Evolutionary conservation across 2,113 vertebrate species (phyloP).

Genomic region (Brachyistius frenatus): DNA sequence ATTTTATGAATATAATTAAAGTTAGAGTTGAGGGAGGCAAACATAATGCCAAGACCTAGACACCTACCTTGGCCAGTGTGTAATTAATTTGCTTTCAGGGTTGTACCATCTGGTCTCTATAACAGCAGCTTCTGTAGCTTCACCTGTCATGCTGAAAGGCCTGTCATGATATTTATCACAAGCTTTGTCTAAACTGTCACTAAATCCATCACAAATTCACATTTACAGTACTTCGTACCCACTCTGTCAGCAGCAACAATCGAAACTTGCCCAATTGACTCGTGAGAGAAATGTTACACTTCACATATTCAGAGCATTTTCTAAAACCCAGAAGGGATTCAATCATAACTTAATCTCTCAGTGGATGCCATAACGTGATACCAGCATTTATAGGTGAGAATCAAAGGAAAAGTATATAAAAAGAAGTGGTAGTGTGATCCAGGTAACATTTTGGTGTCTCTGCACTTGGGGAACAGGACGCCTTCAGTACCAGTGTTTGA

Average conservation of each 20-base stretch:
- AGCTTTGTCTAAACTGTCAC: slow-evolving; percentile 34
- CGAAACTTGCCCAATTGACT: slow-evolving; percentile 28
- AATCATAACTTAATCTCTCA: slow-evolving; percentile 35
- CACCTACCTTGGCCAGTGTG: slow-evolving; percentile 40
- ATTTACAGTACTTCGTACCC: slow-evolving; percentile 17
- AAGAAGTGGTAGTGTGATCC: slow-evolving; percentile 66
- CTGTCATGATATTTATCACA: slow-evolving; percentile 34
- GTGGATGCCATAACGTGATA: slow-evolving; percentile 10
- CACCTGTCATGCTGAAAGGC: slow-evolving; percentile 42
- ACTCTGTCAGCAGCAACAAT: slow-evolving; percentile 13
- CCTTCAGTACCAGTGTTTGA: slow-evolving; percentile 61
- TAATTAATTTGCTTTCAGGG: slow-evolving; percentile 59
- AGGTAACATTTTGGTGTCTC: slow-evolving; percentile 73
- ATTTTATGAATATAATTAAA: slow-evolving; percentile 47
- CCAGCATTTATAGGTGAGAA: slow-evolving; percentile 43
- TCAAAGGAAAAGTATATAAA: slow-evolving; percentile 38
- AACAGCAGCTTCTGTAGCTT: slow-evolving; percentile 36
- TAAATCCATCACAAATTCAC: slow-evolving; percentile 20
- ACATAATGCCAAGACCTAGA: slow-evolving; percentile 29
- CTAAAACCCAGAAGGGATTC: slow-evolving; percentile 30
- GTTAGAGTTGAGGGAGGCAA: slow-evolving; percentile 6
- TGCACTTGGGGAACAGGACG: slow-evolving; percentile 50
- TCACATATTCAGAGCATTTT: slow-evolving; percentile 21
- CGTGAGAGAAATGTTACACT: slow-evolving; percentile 4
- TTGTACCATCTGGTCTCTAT: slow-evolving; percentile 44